Evolutionary conservation across 2,113 vertebrate genomes (phyloP).

Genomic region (Phylloscopus trochilus): DNA sequence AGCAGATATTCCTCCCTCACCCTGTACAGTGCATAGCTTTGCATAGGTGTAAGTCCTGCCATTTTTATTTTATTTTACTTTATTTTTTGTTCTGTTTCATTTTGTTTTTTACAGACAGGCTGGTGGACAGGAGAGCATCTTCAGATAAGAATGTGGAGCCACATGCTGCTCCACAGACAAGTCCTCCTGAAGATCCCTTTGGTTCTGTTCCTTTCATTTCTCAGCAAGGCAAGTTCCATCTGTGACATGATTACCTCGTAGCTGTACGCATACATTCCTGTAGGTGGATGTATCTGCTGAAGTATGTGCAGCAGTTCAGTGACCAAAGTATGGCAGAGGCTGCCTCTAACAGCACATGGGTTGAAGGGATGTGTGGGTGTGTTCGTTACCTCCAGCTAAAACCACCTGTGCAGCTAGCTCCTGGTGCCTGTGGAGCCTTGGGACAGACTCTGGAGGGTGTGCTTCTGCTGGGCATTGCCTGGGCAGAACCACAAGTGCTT

Average conservation of each 20-base stretch:
- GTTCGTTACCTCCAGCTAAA: neutral
- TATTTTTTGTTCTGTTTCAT: conserved; percentile 74
- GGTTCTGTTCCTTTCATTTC: conserved; percentile 93
- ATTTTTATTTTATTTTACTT: conserved; percentile 75
- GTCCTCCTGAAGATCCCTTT: conserved; percentile 88
- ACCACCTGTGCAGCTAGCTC: neutral
- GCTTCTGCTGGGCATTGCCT: neutral
- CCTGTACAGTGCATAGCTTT: neutral
- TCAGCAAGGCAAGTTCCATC: conserved; percentile 92
- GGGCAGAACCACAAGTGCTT: neutral
- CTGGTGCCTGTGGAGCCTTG: neutral
- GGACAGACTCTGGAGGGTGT: neutral
- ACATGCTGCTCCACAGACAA: conserved; percentile 73
- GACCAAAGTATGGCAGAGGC: neutral
- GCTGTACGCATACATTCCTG: neutral
- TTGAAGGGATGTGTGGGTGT: neutral
- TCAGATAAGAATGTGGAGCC: conserved; percentile 75
- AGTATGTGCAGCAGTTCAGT: neutral
- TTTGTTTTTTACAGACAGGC: conserved; percentile 86
- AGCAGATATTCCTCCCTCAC: neutral
- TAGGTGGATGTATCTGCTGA: neutral
- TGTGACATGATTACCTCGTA: conserved; percentile 31
- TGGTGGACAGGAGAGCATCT: conserved; percentile 78
- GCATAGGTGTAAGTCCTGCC: conserved; percentile 27
- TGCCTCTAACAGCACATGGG: neutral